Base-by-base conservation (phyloP, 2,113 vertebrate species). In the Labeo catla region DNA sequence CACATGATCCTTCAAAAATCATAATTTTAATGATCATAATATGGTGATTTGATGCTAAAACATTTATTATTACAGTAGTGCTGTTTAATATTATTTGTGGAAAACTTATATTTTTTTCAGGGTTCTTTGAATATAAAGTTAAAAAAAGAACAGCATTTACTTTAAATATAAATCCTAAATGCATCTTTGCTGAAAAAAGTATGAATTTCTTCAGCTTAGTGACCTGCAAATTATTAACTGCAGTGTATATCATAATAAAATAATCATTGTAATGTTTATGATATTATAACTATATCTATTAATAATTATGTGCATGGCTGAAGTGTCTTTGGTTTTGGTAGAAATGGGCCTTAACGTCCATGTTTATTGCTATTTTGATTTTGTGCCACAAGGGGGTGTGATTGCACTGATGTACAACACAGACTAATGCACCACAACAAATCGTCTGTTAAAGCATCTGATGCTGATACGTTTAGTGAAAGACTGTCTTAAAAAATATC, bases 381-480 rank as follows among this genome's bases (percentile, higher is more conserved):
- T 7, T 28, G 6, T 19, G 70, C 87, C 87, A 88, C 84, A 72
- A 86, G 87, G n/a, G 59, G 87, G 84, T 11, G 43, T 34, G 45
- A 34, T 16, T 34, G 45, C 74, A 28, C 6, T 70, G 66, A 66
- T 66, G 63, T 39, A 39, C 36, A 39, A 70, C 11, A 39, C 11
- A 39, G 12, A 66, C 12, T 7, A 34, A 34, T 28, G 28, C 28
- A 28, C 28, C 28, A 16, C 65, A 66, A 3, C 34, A 70, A 19
- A 4, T 43, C 15, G 21, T 28, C 28, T 9, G 36, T 23, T 49
- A 13, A 10, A 47, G 72, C 16, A 74, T 47, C 8, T 6, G 10
- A 23, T 74, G 72, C 39, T 49, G 5, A 45, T 82, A 5, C 45
- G 43, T 39, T 36, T 72, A 66, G 36, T 43, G 8, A 57, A 23